Base-by-base conservation (phyloP, 1,140 invertebrate species). In the Drosophila grimshawi region DNA sequence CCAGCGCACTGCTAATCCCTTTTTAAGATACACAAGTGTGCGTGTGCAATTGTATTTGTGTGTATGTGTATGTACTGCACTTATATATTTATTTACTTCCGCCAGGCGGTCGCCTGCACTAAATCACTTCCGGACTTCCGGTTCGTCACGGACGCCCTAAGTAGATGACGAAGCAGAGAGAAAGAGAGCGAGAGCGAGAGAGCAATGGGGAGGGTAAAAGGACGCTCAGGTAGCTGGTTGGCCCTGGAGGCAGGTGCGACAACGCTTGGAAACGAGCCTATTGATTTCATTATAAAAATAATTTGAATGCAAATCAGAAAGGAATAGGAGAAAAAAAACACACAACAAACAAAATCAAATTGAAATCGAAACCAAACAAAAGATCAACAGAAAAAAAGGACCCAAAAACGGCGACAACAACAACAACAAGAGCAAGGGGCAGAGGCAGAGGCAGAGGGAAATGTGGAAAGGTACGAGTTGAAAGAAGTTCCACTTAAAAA, bases 91-190 rank as follows among this genome's bases (percentile, higher is more conserved):
- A 85, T 78, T 85, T 83, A 86, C 86, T 81, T 90, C 80, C 85
- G 83, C 88, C 68, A 66, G 79, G 68, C 68, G 53, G 49, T 43
- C 70, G 55, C 55, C 66, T 76, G 86, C 85, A 89, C 81, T 90
- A 89, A 89, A 89, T 89, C 85, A 89, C 86, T 89, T 89, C 85
- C 85, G 85, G 81, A 89, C 85, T 89, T 89, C 85, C 85, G 85
- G 81, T 80, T 79, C 80, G 86, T 62, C 61, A 62, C 59, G 45
- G 43, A 64, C 45, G 51, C 60, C 51, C 60, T 65, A 76, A 76
- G 59, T 59, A 76, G 56, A 46, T 30, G 11, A 45, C n/a, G 53
- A 19, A 51, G 32, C 6, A 49, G 35, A 39, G 33, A 33, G 4
- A n/a, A 29, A n/a, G 10, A 56, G 52, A 3, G 33, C 30, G 11